These are phyloP conservation scores for Tyrannus savana DNA, from an alignment of 2,113 vertebrate genomes.

Conservation along the genomic window DNA sequence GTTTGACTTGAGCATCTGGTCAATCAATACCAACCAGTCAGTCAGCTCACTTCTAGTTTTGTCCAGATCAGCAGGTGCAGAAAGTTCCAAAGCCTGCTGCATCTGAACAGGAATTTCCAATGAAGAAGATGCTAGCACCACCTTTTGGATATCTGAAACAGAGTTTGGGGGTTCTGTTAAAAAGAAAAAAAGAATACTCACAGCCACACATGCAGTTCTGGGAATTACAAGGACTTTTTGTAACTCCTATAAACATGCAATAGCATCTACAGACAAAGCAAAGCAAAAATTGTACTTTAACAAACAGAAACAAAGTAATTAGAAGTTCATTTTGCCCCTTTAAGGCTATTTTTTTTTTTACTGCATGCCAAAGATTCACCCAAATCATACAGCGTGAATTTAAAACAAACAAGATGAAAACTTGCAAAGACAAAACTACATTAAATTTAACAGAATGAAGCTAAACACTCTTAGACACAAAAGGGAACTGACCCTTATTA, in stretches of 20 bases:
- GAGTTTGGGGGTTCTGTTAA: neutral
- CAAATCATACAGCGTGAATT: neutral
- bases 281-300: neutral
- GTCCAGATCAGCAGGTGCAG: constrained; percentile 88
- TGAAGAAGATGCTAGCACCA: constrained; percentile 74
- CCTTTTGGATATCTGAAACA: constrained; percentile 78
- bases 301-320: neutral
- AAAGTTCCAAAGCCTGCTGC: constrained; percentile 75
- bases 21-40: constrained; percentile 92
- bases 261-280: neutral
- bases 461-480: neutral
- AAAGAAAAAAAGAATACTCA: neutral
- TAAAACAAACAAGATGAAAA: neutral
- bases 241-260: neutral
- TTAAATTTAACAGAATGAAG: neutral
- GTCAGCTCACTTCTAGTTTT: constrained; percentile 90
- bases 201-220: accelerated
- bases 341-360: neutral
- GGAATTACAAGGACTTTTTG: accelerated
- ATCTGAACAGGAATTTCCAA: constrained; percentile 74
- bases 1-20: constrained; percentile 97
- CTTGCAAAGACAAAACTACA: neutral
- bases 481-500: neutral
- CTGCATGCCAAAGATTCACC: neutral
- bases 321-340: neutral